phyloP scores from a whole-genome alignment of 2,113 vertebrate species.

The Lathamus discolor region DNA sequence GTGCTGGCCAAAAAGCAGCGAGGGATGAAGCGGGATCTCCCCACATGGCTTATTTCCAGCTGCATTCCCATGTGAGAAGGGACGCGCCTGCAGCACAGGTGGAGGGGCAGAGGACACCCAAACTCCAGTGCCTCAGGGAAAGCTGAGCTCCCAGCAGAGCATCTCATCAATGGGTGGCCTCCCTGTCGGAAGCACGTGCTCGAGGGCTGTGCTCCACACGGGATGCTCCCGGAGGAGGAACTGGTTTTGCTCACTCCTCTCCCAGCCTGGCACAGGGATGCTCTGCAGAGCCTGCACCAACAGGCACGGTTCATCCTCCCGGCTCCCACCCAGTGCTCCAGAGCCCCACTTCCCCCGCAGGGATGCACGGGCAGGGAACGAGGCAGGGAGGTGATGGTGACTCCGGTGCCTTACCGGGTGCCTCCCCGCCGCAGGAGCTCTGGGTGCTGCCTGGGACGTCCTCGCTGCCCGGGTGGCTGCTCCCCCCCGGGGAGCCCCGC shows the following conservation, averaged over 20 bases:
- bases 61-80: rapidly evolving
- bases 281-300: neutral
- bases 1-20: neutral
- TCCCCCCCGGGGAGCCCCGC: neutral
- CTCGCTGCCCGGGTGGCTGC: neutral
- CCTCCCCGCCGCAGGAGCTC: constrained; percentile 6
- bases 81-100: rapidly evolving
- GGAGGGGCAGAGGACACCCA: neutral
- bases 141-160: neutral
- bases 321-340: rapidly evolving
- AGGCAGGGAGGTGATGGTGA: neutral
- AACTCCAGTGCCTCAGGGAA: neutral
- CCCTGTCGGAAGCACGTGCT: rapidly evolving
- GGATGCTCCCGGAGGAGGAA: neutral
- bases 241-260: neutral
- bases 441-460: constrained; percentile 3
- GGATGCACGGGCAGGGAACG: neutral
- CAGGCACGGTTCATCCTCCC: rapidly evolving
- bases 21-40: neutral
- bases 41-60: rapidly evolving
- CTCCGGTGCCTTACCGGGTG: constrained; percentile 57
- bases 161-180: rapidly evolving
- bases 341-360: rapidly evolving
- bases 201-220: rapidly evolving
- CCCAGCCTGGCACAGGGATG: neutral